Base-by-base conservation (phyloP, 1,140 invertebrate genomes). In the Druon quercuslanigerum region DNA sequence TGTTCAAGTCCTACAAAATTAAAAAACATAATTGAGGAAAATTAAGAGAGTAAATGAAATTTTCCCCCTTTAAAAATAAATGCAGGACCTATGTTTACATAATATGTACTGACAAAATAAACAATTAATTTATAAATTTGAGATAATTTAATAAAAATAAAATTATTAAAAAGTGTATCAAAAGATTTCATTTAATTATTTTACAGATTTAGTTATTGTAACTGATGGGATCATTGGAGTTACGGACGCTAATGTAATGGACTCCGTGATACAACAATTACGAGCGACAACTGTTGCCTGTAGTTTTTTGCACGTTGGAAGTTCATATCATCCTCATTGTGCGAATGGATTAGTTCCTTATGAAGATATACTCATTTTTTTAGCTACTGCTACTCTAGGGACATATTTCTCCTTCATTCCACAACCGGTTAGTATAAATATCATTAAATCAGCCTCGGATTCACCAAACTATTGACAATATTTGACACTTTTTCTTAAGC, bases 141-240 rank as follows among this genome's bases (percentile, higher is more conserved):
- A 60, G 0, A 33, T 2, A 33, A 33, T 33, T 33, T 33, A 33
- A 33, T 33, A 33, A 5, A 33, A 33, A 5, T 3, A 33, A 33
- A 33, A 3, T 3, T 3, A 33, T 33, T 3, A 4, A 33, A 33
- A 33, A 33, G 5, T 33, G 25, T 33, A 33, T 33, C 3, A 33
- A 33, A 33, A 33, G 25, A 33, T 33, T 3, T 33, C 0, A 33
- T 33, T 25, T 25, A 3, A 25, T 75, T 83, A 76, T 80, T 82
- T 92, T 92, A 70, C 87, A 96, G 95, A 95, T 90, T 94, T 97
- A 86, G 92, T 97, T 71, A 93, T 97, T 54, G 93, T 97, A 73
- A 96, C 96, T 16, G 96, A 97, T 91, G 96, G 96, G 3, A 94
- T 96, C 72, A 93, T 97, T n/a, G 94, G 94, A 75, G 92, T 96